Percentiles rank a stretch among this genome's conserved stretches.
Conservation (phyloP, 2,888 invertebrate genomes). For the Rapana venosa region DNA sequence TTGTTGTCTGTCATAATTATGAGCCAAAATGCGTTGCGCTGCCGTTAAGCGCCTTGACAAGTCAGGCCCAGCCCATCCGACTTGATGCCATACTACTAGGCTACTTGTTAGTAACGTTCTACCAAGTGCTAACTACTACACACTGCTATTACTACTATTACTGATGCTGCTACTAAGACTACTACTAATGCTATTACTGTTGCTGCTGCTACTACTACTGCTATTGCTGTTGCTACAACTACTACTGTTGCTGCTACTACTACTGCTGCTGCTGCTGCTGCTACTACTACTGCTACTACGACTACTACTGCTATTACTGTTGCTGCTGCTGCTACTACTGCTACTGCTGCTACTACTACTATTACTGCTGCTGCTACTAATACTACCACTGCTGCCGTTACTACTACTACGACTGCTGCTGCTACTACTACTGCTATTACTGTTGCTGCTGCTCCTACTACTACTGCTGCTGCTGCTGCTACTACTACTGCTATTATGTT, state of each 20-base stretch:
- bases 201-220: constrained; percentile 34
- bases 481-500: no score
- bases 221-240: constrained; percentile 37
- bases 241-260: constrained; percentile 32
- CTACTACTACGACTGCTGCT: constrained; percentile 27
- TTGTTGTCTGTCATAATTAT: no score
- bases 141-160: no score
- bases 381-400: constrained; percentile 3
- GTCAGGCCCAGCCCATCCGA: no score
- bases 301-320: constrained; percentile 35
- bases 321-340: constrained; percentile 20
- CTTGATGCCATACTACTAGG: no score
- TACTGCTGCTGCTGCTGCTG: constrained; percentile 22
- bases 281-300: constrained; percentile 23
- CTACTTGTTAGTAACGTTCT: no score
- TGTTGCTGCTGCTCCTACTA: constrained; percentile 7
- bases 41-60: no score
- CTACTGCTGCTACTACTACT: constrained; percentile 28
- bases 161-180: no score
- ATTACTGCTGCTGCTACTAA: constrained; percentile 27
- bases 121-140: no score
- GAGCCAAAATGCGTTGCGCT: no score
- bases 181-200: no score
- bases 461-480: no score
- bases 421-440: constrained; percentile 24